Base-by-base conservation (phyloP, 1,140 invertebrate genomes). In the Gonioctena quinquepunctata region DNA sequence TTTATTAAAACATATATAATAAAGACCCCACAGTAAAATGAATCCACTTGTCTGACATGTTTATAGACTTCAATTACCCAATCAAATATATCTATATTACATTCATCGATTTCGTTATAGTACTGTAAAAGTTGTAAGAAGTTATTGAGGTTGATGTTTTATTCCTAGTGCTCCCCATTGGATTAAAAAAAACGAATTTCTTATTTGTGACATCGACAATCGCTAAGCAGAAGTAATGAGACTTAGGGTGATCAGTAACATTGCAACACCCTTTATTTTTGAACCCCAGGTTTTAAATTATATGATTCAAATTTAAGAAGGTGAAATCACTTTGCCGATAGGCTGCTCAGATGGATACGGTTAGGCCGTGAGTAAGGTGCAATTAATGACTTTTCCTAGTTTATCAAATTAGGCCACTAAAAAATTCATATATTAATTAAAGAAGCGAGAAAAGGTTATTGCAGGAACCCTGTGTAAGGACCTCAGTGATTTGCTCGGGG, bases 1-100 rank as follows among this genome's bases (percentile, higher is more conserved):
- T 60, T 23, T 60, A 26, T 60, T 23, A 28, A 26, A 26, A 60
- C 23, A 56, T 56, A 56, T 56, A 56, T 22, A 18, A 56, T 56
- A 19, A 22, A 63, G 8, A 42, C 26, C 18, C 60, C 60, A 19
- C 60, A 63, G 19, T 49, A 42, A 42, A 42, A 63, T 1, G n/a
- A 4, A 65, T 65, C 63, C 4, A 11, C 22, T 65, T 65, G 63
- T 52, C 4, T 33, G 13, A 8, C 48, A 26, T 65, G 63, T 2
- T 65, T 22, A 11, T 26, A 26, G 8, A 60, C 27, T 60, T 60
- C 26, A 18, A 28, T 26, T 25, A 13, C n/a, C 57, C 57, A 60
- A 16, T 27, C 13, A 2, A 8, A 22, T 11, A 23, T 27, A 60
- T 27, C 26, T 16, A 23, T 26, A 27, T 18, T n/a, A 26, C 23